These are phyloP conservation scores for Cassiopea xamachana DNA, from an alignment of 30 jellyfish, hydroid and myxozoan genomes.

Conservation along the genomic window DNA sequence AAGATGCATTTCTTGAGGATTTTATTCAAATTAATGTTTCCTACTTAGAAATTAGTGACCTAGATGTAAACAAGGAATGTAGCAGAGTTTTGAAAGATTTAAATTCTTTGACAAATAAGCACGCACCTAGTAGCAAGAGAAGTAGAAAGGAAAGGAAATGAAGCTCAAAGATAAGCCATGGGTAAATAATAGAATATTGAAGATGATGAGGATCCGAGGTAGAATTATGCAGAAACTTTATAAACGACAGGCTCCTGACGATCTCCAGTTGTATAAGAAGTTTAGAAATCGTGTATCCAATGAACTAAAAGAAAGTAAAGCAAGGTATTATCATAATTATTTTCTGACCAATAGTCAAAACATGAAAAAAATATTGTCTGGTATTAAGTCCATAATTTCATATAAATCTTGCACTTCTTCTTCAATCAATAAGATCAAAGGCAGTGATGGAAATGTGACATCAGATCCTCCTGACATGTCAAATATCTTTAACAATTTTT, in stretches of 20 bases:
- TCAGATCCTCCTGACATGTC: slow-evolving; percentile 37
- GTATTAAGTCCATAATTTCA: slow-evolving; percentile 49
- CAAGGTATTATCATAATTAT: slow-evolving; percentile 34
- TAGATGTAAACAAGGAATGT: no score
- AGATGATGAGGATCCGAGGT: slow-evolving; percentile 61
- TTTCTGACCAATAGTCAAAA: slow-evolving; percentile 34
- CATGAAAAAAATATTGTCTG: slow-evolving; percentile 14
- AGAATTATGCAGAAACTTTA: slow-evolving; percentile 34
- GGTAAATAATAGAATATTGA: slow-evolving; percentile 48
- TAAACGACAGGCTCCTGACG: slow-evolving; percentile 11
- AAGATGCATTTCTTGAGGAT: no score
- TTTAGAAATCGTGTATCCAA: background rate
- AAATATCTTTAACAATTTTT: background rate
- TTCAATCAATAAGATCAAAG: slow-evolving; percentile 36
- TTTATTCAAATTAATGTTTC: no score
- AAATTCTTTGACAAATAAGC: background rate
- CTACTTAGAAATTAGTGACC: no score
- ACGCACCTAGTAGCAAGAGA: slow-evolving; percentile 8
- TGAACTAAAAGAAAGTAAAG: slow-evolving; percentile 43
- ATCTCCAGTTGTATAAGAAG: background rate
- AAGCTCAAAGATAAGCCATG: slow-evolving; percentile 65
- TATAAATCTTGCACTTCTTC: slow-evolving; percentile 51
- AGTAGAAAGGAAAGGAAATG: slow-evolving; percentile 20
- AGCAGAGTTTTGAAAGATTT: no score
- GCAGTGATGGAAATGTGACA: slow-evolving; percentile 44